Evolutionary conservation across 2,797 vertebrate species (phyloP).

Genomic region (Peromyscus attwateri): DNA sequence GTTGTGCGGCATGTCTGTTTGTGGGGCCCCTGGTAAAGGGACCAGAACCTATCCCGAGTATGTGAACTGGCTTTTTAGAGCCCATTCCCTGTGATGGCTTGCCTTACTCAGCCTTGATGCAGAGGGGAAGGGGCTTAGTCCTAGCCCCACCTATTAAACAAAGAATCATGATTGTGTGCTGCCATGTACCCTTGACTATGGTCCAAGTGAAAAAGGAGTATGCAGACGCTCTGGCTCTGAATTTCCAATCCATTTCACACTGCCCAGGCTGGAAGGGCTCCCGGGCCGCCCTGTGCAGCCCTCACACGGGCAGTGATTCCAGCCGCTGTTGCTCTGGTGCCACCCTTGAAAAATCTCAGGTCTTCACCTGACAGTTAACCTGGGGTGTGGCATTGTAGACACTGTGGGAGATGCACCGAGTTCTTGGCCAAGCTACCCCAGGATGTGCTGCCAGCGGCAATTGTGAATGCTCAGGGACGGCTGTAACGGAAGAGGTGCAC

Average conservation of each 20-base stretch:
- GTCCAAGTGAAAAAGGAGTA: background rate
- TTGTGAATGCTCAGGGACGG: background rate
- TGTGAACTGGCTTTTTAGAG: too few species aligned
- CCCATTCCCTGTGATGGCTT: too few species aligned
- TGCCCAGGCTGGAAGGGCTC: rapidly evolving
- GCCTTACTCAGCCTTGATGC: too few species aligned
- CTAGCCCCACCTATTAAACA: background rate
- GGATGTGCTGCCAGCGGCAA: background rate
- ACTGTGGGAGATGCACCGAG: rapidly evolving
- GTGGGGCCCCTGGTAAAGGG: too few species aligned
- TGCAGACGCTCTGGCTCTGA: background rate
- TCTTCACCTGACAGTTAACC: background rate
- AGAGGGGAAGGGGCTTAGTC: too few species aligned
- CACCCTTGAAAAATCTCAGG: background rate
- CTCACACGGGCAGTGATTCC: rapidly evolving
- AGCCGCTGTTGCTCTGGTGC: background rate
- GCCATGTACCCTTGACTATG: background rate
- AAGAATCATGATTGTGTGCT: background rate
- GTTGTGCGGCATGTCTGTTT: too few species aligned
- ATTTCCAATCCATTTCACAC: background rate
- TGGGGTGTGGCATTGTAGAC: too few species aligned
- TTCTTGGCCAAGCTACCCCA: background rate
- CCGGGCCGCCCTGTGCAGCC: too few species aligned
- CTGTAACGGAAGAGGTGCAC: background rate
- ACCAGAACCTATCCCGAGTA: too few species aligned